These are phyloP conservation scores for Lepeophtheirus nordmannii DNA, from an alignment of 2,888 invertebrate genomes.

Conservation along the genomic window DNA sequence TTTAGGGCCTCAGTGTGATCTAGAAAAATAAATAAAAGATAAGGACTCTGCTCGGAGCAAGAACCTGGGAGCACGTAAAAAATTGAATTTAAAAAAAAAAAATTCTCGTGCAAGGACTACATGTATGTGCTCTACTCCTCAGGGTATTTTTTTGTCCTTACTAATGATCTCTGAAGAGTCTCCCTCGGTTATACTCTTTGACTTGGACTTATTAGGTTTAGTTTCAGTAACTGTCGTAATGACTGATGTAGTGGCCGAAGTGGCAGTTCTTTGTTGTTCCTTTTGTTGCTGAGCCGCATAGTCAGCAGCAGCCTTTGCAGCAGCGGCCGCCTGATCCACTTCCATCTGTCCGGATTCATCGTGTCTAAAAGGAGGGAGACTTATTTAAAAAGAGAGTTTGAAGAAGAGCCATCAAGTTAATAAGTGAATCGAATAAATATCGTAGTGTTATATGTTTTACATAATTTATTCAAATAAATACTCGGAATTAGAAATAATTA, in stretches of 20 bases:
- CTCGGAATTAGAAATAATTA: constrained; percentile 2
- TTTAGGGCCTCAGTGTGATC: constrained; percentile 28
- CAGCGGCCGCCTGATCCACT: background rate
- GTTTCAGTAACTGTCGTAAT: background rate
- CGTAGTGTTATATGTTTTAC: background rate
- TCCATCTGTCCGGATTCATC: constrained; percentile 4
- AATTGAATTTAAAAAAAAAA: background rate
- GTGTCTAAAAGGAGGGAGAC: background rate
- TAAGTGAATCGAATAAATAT: no score
- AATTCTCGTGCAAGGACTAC: background rate
- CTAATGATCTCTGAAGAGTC: constrained; percentile 5
- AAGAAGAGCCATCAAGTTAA: no score
- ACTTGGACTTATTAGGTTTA: background rate
- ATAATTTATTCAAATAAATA: constrained; percentile 7
- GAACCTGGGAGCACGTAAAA: background rate
- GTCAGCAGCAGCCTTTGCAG: background rate
- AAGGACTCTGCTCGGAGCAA: background rate
- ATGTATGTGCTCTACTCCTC: background rate
- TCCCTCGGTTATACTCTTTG: constrained; percentile 1
- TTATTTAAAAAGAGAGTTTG: background rate
- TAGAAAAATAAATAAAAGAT: constrained; percentile 24
- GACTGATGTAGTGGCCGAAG: background rate
- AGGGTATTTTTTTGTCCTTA: background rate
- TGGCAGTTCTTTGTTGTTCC: background rate
- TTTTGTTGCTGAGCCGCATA: background rate